phyloP scores from a whole-genome alignment of 2,888 invertebrate genomes.

The Apotomis capreana region DNA sequence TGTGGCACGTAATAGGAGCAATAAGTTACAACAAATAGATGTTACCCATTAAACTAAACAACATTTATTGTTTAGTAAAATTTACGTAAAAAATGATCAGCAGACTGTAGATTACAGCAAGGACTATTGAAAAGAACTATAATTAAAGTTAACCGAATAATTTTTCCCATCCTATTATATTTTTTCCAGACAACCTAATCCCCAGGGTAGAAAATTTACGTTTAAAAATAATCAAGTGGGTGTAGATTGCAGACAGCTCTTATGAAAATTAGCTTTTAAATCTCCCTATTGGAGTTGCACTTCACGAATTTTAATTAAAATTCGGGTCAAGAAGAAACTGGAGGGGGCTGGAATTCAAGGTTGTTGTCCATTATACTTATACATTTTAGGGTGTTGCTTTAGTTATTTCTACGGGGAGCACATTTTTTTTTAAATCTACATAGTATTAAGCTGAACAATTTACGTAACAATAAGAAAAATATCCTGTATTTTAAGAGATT shows the following conservation, averaged over 20 bases:
- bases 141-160: no score
- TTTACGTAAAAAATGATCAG: no score
- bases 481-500: no score
- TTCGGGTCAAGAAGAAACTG: constrained; percentile 37
- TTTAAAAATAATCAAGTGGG: constrained; percentile 33
- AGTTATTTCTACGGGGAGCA: not conserved
- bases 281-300: constrained; percentile 41
- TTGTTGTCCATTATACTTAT: constrained; percentile 32
- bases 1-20: no score
- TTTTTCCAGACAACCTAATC: not conserved
- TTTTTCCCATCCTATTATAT: not conserved
- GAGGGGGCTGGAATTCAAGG: constrained; percentile 19
- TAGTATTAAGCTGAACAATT: not conserved
- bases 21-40: no score
- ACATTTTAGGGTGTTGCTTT: constrained; percentile 18
- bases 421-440: not conserved
- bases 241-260: constrained; percentile 31
- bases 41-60: no score
- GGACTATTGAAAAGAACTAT: no score
- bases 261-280: constrained; percentile 38
- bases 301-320: constrained; percentile 40
- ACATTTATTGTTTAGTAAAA: no score
- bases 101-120: no score
- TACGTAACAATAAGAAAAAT: not conserved
- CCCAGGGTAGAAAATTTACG: constrained; percentile 1